phyloP scores from a whole-genome alignment of 2,888 invertebrate species.

The Yponomeuta plumbellus region DNA sequence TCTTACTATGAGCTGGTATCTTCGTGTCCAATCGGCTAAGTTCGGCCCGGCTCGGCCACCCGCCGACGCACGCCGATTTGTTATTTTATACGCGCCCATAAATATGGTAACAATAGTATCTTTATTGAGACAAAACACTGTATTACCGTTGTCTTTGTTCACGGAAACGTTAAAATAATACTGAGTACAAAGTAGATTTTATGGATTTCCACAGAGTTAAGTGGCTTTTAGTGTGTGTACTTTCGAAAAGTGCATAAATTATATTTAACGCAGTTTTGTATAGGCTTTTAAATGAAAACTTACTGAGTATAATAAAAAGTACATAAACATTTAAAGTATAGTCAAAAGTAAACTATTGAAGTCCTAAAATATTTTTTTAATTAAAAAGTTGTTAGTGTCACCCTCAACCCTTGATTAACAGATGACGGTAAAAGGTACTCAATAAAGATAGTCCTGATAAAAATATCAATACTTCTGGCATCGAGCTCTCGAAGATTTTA shows the following conservation, averaged over 20 bases:
- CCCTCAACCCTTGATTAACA: not conserved
- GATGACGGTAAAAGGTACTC: not conserved
- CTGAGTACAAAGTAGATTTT: not conserved
- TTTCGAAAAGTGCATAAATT: not conserved
- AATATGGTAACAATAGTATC: not conserved
- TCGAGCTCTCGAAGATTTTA: not conserved
- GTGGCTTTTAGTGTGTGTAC: not conserved
- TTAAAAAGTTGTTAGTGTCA: not conserved
- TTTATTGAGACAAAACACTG: slow-evolving; percentile 9
- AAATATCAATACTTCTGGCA: not conserved
- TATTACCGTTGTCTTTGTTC: not conserved
- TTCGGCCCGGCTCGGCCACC: not conserved
- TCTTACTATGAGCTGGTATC: no score
- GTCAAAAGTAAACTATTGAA: no score
- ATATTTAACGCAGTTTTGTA: no score
- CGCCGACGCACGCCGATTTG: slow-evolving; percentile 5
- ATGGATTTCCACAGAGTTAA: not conserved
- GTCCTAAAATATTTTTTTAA: no score
- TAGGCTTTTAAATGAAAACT: no score
- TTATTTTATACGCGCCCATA: slow-evolving; percentile 10
- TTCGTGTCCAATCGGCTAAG: not conserved
- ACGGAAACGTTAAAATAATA: not conserved
- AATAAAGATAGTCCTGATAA: not conserved
- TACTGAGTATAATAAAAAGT: no score
- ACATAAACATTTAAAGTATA: no score